Evolutionary conservation across 2,797 vertebrate species (phyloP), one percentile per base, ranked within the genome.

Genomic region (Sebastes glaucus): DNA sequence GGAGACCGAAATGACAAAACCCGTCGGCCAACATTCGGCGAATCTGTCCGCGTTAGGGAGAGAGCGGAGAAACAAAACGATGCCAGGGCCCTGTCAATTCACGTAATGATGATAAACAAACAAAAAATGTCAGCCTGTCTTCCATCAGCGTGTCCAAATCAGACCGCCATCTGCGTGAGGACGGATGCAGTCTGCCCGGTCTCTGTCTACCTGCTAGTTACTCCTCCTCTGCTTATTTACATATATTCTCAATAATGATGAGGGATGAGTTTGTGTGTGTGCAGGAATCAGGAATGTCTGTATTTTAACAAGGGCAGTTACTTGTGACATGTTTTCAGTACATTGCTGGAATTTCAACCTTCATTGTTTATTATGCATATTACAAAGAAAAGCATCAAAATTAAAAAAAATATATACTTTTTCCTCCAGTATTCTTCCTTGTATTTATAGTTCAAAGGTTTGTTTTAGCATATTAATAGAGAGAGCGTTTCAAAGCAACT

Each of bases 31-130:
- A 32, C 65, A 57, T 70, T 78, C 56, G 32, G 69, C 56, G 53
- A 85, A 87, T 74, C 35, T 75, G 71, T 82, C 67, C 67, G 27
- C 53, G 77, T 79, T 77, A 76, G 77, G 13, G 16, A 56, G 66
- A 71, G 61, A 71, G 68, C 65, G 30, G 71, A 62, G 59, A 62
- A 74, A 83, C 74, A 83, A 64, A 82, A 75, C 7, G 42, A 81
- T 80, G 55, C 71, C 81, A 59, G 71, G 64, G 77, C 71, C 72
- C 64, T 84, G 84, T 87, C 88, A 74, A 80, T 77, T 85, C 79
- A 57, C 25, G 7, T 82, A 75, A 87, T 64, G 70, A 82, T 82
- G 80, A 88, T 73, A 84, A 88, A 86, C 69, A 86, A 78, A 87
- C 53, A 38, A n/a, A 78, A 82, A 81, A 82, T 76, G 67, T 33